Evolutionary conservation across 1,140 invertebrate genomes (phyloP).

Genomic region (Geopemphigus sp.): DNA sequence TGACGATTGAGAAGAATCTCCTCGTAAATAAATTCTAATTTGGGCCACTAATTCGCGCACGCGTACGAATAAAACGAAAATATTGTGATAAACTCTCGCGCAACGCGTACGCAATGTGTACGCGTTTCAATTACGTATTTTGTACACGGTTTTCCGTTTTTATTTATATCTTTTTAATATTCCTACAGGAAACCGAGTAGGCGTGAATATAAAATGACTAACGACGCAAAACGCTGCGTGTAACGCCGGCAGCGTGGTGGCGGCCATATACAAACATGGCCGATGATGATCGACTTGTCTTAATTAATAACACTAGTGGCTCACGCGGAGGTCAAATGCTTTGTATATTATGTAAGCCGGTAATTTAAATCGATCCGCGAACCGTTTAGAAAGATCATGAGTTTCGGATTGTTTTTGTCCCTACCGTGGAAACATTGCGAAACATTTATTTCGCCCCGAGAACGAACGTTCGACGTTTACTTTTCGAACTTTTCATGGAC

Average conservation of each 20-base stretch:
- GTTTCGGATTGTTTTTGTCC: too few species aligned
- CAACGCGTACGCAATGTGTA: too few species aligned
- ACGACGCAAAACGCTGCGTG: constrained; percentile 23
- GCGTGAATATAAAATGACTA: neutral
- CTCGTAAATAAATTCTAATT: too few species aligned
- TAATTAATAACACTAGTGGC: neutral
- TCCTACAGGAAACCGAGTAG: neutral
- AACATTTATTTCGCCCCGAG: neutral
- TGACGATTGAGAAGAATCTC: too few species aligned
- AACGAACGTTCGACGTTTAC: neutral
- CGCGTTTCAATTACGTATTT: too few species aligned
- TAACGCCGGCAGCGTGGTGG: constrained; percentile 17
- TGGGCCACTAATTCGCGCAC: too few species aligned
- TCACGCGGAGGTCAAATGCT: neutral
- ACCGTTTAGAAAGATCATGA: too few species aligned
- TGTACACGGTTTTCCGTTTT: neutral
- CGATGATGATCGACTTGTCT: constrained; percentile 31
- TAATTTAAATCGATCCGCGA: constrained; percentile 2
- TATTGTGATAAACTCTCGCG: too few species aligned
- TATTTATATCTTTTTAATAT: neutral
- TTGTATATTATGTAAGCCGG: constrained; percentile 2
- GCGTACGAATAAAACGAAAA: too few species aligned
- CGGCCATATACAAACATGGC: constrained; percentile 44
- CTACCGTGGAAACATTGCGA: neutral
- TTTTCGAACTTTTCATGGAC: neutral